Conservation (phyloP, 2,113 vertebrate species). For the Platysteira castanea region DNA sequence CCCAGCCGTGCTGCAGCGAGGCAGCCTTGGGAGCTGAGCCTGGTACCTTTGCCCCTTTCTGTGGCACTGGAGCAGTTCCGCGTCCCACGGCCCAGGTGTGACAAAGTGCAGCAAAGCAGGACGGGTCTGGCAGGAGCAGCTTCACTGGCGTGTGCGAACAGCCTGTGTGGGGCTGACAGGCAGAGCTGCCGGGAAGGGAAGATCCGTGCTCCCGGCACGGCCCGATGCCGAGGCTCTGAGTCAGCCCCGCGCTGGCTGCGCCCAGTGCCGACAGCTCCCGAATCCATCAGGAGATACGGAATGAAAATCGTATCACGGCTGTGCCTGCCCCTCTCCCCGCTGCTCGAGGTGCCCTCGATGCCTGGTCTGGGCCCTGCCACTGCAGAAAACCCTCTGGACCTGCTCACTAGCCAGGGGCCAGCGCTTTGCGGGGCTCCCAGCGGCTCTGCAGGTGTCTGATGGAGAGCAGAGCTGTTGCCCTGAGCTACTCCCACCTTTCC, state of each 20-base stretch:
- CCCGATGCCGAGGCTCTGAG: neutral
- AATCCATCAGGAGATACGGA: neutral
- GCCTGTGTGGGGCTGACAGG: neutral
- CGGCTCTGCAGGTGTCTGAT: accelerated
- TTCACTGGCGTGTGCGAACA: neutral
- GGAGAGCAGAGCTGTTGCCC: neutral
- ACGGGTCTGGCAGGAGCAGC: neutral
- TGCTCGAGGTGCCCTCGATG: accelerated
- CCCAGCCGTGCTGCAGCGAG: accelerated
- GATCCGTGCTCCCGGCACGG: neutral
- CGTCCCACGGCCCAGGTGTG: accelerated
- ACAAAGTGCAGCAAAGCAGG: neutral
- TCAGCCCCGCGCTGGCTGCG: neutral
- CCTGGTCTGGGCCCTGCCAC: neutral
- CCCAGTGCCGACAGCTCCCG: neutral
- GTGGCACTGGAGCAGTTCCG: neutral
- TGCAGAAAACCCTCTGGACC: neutral
- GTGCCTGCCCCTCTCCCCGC: neutral
- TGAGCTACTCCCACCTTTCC: neutral
- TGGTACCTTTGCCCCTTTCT: neutral
- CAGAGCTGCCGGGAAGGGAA: neutral
- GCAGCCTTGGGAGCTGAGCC: neutral
- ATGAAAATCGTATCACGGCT: neutral
- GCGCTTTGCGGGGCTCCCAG: neutral
- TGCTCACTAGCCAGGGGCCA: neutral